Evolutionary conservation across 1,140 invertebrate genomes (phyloP).

Genomic region (Luehdorfia chinensis): DNA sequence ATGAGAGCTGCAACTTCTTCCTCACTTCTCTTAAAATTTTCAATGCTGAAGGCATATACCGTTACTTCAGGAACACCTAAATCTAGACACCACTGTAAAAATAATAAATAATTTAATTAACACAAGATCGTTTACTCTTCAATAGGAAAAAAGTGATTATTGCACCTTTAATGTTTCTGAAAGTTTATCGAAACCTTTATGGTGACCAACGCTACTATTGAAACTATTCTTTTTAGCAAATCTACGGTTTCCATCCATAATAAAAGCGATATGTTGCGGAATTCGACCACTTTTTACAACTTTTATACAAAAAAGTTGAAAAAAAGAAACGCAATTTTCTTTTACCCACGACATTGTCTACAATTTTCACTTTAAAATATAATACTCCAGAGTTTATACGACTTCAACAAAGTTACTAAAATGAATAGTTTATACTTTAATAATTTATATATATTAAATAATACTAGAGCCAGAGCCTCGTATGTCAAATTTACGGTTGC

Average conservation of each 20-base stretch:
- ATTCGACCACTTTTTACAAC: slow-evolving; percentile 89
- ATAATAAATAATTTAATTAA: slow-evolving; percentile 18
- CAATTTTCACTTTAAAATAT: not conserved
- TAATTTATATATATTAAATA: too few species aligned
- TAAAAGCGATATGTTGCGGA: slow-evolving; percentile 95
- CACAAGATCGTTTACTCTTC: too few species aligned
- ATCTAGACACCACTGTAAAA: slow-evolving; percentile 81
- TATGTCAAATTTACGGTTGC: too few species aligned
- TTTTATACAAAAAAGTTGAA: slow-evolving; percentile 87
- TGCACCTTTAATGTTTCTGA: slow-evolving; percentile 90
- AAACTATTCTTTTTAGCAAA: slow-evolving; percentile 92
- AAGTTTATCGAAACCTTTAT: slow-evolving; percentile 96
- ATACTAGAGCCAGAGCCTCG: too few species aligned
- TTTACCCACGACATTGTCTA: slow-evolving; percentile 80
- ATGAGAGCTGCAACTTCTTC: slow-evolving; percentile 96
- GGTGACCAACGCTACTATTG: slow-evolving; percentile 90
- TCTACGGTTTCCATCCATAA: slow-evolving; percentile 99
- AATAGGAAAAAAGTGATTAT: too few species aligned
- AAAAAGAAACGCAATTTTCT: slow-evolving; percentile 84
- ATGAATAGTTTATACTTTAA: too few species aligned
- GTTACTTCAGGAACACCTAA: slow-evolving; percentile 92
- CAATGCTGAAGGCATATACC: slow-evolving; percentile 99
- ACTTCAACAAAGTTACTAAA: not conserved
- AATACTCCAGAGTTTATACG: not conserved
- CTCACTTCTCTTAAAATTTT: slow-evolving; percentile 97